Evolutionary conservation across 2,113 vertebrate species (phyloP).

Genomic region (Cavia porcellus): DNA sequence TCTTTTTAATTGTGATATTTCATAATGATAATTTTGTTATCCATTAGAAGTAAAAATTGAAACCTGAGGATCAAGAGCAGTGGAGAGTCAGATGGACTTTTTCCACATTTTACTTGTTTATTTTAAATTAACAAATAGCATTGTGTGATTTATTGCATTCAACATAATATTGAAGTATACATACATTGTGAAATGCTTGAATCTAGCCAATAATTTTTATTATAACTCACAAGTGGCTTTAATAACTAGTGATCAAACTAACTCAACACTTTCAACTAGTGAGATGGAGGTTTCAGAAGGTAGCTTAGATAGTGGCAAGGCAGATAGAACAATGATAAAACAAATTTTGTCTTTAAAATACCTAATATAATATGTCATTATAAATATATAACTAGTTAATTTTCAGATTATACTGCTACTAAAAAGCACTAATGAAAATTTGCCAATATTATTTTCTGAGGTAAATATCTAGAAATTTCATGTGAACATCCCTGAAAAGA

Average conservation of each 20-base stretch:
- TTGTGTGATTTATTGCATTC: background rate
- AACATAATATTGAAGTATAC: background rate
- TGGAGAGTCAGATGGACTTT: background rate
- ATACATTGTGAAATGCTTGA: background rate
- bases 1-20: background rate
- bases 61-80: background rate
- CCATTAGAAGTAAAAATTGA: background rate
- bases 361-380: background rate
- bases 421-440: background rate
- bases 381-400: constrained; percentile 2
- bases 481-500: background rate
- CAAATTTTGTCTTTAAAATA: background rate
- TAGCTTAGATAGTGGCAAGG: background rate
- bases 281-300: background rate
- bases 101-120: background rate
- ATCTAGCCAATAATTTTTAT: background rate
- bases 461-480: constrained; percentile 8
- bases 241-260: background rate
- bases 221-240: background rate
- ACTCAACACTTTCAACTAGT: background rate
- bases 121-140: background rate
- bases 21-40: background rate
- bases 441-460: background rate
- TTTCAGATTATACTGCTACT: constrained; percentile 14
- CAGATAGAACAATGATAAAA: background rate